These are phyloP conservation scores for Ctenodactylus gundi DNA, from an alignment of 2,113 vertebrate species.

Conservation along the genomic window DNA sequence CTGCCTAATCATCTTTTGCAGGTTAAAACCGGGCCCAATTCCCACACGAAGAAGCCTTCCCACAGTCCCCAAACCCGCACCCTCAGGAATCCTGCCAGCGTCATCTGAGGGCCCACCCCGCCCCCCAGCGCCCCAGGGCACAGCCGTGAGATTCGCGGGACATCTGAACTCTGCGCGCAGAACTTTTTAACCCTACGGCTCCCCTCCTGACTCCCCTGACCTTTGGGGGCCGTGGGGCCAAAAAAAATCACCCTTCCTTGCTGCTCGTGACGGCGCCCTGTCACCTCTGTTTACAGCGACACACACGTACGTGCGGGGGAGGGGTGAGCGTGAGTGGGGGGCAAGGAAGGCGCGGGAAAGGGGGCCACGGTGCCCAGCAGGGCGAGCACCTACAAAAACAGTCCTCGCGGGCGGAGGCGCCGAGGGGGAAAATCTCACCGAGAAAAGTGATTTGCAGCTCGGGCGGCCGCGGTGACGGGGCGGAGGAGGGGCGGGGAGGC, in stretches of 20 bases:
- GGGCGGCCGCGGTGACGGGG: neutral
- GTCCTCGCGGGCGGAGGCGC: neutral
- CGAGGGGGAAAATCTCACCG: neutral
- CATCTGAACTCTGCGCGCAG: conserved; percentile 39
- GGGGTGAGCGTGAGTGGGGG: neutral
- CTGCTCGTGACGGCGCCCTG: conserved; percentile 19
- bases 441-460: conserved; percentile 2
- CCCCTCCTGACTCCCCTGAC: conserved; percentile 47
- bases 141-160: neutral
- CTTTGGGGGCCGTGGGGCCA: neutral
- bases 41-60: neutral
- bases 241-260: neutral
- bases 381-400: conserved; percentile 44
- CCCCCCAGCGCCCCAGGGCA: neutral
- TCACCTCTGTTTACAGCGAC: conserved; percentile 47
- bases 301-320: neutral
- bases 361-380: neutral
- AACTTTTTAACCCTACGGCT: conserved; percentile 28
- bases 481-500: neutral
- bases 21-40: neutral
- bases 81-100: neutral
- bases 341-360: neutral
- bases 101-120: neutral
- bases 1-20: neutral
- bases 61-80: neutral